A percentile compares a stretch with the other conserved stretches of the same genome.
These are phyloP conservation scores for Drusus annulatus DNA, from an alignment of 1,140 invertebrate genomes.

Conservation along the genomic window DNA sequence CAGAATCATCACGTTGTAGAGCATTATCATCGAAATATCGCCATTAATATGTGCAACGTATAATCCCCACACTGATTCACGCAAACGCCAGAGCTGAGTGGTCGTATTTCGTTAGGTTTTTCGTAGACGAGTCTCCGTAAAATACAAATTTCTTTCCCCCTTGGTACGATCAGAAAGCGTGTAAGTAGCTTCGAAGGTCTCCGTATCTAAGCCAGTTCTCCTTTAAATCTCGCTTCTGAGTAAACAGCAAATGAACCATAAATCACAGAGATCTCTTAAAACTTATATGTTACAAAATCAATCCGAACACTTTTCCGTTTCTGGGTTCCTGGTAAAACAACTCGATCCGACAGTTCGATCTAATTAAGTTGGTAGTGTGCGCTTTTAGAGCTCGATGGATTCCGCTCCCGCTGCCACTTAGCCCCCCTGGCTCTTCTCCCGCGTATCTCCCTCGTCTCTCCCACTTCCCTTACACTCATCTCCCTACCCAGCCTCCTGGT, in stretches of 20 bases:
- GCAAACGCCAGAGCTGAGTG: no score
- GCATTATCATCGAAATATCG: no score
- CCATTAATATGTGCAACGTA: no score
- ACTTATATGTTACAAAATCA: slow-evolving; percentile 20
- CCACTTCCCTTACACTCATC: no score
- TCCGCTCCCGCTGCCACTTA: background rate
- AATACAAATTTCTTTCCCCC: no score
- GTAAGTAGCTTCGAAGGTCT: no score
- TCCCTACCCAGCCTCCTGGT: no score
- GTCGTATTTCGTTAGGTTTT: no score
- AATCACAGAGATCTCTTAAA: slow-evolving; percentile 6
- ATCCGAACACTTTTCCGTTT: slow-evolving; percentile 20
- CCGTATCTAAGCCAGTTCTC: background rate
- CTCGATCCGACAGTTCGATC: slow-evolving; percentile 31
- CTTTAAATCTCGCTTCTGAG: background rate
- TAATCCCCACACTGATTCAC: no score
- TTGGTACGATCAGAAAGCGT: no score
- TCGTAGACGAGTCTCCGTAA: no score
- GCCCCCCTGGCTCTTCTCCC: background rate
- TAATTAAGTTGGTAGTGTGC: slow-evolving; percentile 22
- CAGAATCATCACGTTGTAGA: no score
- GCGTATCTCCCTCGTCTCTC: background rate
- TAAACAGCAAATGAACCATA: slow-evolving; percentile 5
- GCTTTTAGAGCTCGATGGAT: slow-evolving; percentile 22
- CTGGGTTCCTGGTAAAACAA: slow-evolving; percentile 6